phyloP scores from a whole-genome alignment of 2,113 vertebrate genomes.

The Lota lota region DNA sequence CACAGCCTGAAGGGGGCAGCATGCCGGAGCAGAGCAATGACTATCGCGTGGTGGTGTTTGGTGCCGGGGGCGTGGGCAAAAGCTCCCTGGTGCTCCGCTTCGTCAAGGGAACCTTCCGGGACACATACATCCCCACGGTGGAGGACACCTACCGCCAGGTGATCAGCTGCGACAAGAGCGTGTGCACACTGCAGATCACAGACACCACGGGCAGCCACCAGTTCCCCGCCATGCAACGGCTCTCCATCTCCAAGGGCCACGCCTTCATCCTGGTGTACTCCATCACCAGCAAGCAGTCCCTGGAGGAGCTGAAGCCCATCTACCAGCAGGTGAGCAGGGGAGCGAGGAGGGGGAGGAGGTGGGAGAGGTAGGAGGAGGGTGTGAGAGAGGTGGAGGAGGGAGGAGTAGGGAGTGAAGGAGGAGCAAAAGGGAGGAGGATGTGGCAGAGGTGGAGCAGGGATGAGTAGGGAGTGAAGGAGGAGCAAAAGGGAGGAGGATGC shows the following conservation, averaged over 20 bases:
- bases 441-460: too few species aligned
- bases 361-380: too few species aligned
- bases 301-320: conserved; percentile 96
- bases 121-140: conserved; percentile 95
- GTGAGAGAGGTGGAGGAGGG: too few species aligned
- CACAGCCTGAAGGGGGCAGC: conserved; percentile 65
- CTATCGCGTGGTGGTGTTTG: conserved; percentile 95
- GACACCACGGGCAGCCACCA: conserved; percentile 97
- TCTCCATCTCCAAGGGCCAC: conserved; percentile 96
- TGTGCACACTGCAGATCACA: conserved; percentile 96
- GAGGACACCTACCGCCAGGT: conserved; percentile 98
- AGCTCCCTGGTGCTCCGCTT: conserved; percentile 96
- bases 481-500: too few species aligned
- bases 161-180: conserved; percentile 97
- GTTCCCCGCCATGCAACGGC: conserved; percentile 96
- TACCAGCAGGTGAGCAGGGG: conserved; percentile 82
- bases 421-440: too few species aligned
- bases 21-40: conserved; percentile 98
- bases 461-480: too few species aligned
- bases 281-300: conserved; percentile 91
- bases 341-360: neutral
- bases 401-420: too few species aligned
- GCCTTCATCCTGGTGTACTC: conserved; percentile 98
- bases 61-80: conserved; percentile 92
- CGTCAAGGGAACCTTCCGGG: conserved; percentile 93